Percentiles rank a stretch among this genome's conserved stretches.
phyloP scores from a whole-genome alignment of 1,140 invertebrate species.

The Nymphalis io region DNA sequence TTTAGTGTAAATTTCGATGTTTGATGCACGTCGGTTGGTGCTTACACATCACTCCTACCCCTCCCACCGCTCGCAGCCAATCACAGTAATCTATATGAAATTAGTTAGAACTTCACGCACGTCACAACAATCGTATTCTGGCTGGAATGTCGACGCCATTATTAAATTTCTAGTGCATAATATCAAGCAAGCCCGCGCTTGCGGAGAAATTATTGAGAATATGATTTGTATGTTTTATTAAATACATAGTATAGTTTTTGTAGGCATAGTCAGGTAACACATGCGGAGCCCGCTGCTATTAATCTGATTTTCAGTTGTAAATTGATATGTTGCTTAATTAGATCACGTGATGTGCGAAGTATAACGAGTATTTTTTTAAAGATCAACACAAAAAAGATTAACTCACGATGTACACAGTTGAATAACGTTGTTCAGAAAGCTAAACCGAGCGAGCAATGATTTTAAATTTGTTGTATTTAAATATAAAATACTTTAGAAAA shows the following conservation, averaged over 20 bases:
- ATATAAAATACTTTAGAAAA: too few relatives aligned
- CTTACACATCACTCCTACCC: conserved; percentile 41
- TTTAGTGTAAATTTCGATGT: neutral
- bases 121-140: conserved; percentile 24
- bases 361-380: too few relatives aligned
- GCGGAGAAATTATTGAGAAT: conserved; percentile 5
- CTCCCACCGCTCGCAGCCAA: conserved; percentile 47
- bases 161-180: conserved; percentile 25
- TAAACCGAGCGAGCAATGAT: too few relatives aligned
- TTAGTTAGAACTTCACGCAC: conserved; percentile 57
- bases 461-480: too few relatives aligned
- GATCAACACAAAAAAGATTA: too few relatives aligned
- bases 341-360: too few relatives aligned
- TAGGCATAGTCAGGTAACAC: too few relatives aligned
- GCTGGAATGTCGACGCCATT: conserved; percentile 31
- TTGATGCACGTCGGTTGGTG: conserved; percentile 40
- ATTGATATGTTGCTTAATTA: too few relatives aligned
- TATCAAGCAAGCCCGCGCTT: neutral
- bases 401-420: too few relatives aligned
- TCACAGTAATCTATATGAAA: conserved; percentile 59
- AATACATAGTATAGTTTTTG: neutral
- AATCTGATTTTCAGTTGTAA: too few relatives aligned
- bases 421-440: too few relatives aligned
- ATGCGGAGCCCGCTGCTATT: too few relatives aligned
- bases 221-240: neutral